A percentile compares a stretch with the other conserved stretches of the same genome.
Evolutionary conservation across 2,888 invertebrate genomes (phyloP).

Genomic region (Hirtodrosophila alboralis): DNA sequence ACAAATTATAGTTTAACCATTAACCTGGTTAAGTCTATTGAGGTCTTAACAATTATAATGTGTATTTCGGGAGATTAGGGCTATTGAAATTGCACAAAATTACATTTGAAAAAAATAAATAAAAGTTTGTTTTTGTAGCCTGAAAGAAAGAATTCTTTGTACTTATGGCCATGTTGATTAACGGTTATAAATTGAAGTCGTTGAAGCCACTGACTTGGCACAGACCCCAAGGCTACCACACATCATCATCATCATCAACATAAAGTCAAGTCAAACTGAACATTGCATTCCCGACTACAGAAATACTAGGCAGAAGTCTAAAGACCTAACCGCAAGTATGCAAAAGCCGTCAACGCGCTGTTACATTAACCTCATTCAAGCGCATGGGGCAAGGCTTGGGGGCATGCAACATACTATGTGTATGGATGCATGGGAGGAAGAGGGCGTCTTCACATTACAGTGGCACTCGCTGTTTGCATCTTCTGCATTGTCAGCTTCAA

Average conservation of each 20-base stretch:
- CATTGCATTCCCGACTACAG: constrained; percentile 48
- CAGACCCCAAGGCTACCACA: constrained; percentile 62
- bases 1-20: constrained; percentile 43
- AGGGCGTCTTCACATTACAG: background rate
- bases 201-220: constrained; percentile 66
- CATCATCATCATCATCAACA: constrained; percentile 45
- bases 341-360: constrained; percentile 59
- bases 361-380: constrained; percentile 74
- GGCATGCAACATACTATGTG: constrained; percentile 26
- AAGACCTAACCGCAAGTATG: constrained; percentile 68
- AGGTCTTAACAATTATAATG: constrained; percentile 10
- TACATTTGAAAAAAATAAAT: no score
- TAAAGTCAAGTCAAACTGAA: constrained; percentile 41
- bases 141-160: constrained; percentile 55
- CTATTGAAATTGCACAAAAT: background rate
- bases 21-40: constrained; percentile 63
- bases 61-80: background rate
- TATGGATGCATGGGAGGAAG: constrained; percentile 1
- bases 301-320: constrained; percentile 28
- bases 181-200: constrained; percentile 62
- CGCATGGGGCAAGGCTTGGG: constrained; percentile 13
- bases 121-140: no score
- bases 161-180: constrained; percentile 49
- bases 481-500: constrained; percentile 14
- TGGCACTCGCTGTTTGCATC: constrained; percentile 21